These are phyloP conservation scores for Florisuga fusca DNA, from an alignment of 2,797 vertebrate species.

Conservation along the genomic window DNA sequence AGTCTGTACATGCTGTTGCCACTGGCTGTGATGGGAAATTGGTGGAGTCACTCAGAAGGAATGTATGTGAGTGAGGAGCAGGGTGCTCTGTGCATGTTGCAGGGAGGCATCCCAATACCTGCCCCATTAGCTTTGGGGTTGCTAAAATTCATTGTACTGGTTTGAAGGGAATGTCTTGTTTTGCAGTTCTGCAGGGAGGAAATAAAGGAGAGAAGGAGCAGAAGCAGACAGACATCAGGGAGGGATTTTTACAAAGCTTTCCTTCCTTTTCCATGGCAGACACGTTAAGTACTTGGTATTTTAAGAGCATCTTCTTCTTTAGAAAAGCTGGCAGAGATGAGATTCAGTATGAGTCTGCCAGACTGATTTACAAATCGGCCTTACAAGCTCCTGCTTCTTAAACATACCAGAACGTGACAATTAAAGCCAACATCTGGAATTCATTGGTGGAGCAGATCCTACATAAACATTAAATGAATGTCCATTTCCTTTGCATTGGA, in stretches of 20 bases:
- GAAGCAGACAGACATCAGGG: background rate
- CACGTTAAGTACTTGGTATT: conserved; percentile 20
- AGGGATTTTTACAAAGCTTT: background rate
- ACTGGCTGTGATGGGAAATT: background rate
- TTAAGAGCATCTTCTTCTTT: conserved; percentile 63
- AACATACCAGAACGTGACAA: conserved; percentile 73
- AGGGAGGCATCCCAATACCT: background rate
- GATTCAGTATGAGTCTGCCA: conserved; percentile 69
- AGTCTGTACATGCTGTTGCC: background rate
- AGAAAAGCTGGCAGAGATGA: conserved; percentile 55
- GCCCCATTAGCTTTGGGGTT: background rate
- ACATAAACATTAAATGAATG: conserved; percentile 77
- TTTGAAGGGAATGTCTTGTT: background rate
- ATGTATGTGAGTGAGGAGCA: background rate
- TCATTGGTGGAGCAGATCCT: conserved; percentile 76
- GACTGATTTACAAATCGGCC: conserved; percentile 82
- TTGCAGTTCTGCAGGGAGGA: background rate
- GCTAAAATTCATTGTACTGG: background rate
- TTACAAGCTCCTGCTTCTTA: conserved; percentile 72
- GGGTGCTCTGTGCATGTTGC: background rate
- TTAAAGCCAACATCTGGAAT: conserved; percentile 86
- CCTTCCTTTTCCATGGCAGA: conserved; percentile 9
- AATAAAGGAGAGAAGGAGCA: background rate
- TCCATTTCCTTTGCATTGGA: conserved; percentile 78
- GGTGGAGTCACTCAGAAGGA: background rate